Evolutionary conservation across 2,888 invertebrate species (phyloP).

Genomic region (Melanostoma mellinum): DNA sequence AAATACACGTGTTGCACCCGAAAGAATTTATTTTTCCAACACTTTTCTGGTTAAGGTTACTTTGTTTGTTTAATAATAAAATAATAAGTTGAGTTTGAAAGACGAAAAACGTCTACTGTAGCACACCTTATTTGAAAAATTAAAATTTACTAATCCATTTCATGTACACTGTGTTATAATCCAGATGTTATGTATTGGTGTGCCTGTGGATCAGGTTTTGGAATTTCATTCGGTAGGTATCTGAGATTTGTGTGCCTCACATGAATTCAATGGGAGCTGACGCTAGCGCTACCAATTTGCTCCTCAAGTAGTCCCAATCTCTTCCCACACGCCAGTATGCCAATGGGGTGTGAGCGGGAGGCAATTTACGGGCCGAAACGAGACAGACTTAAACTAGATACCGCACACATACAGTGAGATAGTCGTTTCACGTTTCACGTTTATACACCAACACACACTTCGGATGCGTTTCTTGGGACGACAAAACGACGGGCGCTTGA

Average conservation of each 20-base stretch:
- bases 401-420: constrained; percentile 42
- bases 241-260: constrained; percentile 71
- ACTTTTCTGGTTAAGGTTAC: background rate
- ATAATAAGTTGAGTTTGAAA: background rate
- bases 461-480: constrained; percentile 5
- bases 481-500: constrained; percentile 39
- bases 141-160: constrained; percentile 56
- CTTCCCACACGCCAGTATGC: constrained; percentile 80
- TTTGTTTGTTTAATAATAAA: background rate
- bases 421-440: constrained; percentile 44
- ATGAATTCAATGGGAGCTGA: constrained; percentile 81
- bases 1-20: constrained; percentile 14
- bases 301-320: constrained; percentile 82
- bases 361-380: constrained; percentile 48
- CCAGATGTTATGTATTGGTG: constrained; percentile 72
- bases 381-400: constrained; percentile 71
- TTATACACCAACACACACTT: constrained; percentile 45
- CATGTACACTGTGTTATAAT: constrained; percentile 59
- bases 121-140: constrained; percentile 44
- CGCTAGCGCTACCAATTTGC: constrained; percentile 82
- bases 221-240: constrained; percentile 73
- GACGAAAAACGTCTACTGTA: constrained; percentile 19
- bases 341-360: constrained; percentile 70
- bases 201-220: constrained; percentile 67
- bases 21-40: background rate